Percentiles rank a stretch among this genome's conserved stretches.
Conservation (phyloP, 2,888 invertebrate species). For the Nowickia ferox region DNA sequence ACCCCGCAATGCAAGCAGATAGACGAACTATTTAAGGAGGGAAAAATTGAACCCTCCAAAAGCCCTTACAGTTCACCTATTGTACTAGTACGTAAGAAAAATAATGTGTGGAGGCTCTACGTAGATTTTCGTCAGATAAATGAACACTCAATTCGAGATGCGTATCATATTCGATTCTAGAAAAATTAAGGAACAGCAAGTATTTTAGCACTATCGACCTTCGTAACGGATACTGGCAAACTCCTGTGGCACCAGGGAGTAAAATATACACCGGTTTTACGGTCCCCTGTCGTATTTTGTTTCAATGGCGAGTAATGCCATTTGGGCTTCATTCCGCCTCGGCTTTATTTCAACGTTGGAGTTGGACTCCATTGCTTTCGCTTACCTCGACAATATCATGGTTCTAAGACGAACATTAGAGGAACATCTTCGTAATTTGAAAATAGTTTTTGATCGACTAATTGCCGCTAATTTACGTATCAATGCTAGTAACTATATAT, state of each 20-base stretch:
- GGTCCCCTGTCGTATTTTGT: background rate
- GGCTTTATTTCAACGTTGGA: too few species aligned
- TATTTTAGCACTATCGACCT: constrained; percentile 22
- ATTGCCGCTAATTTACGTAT: constrained; percentile 3
- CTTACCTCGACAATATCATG: too few species aligned
- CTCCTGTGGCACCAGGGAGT: background rate
- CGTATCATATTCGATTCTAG: too few species aligned
- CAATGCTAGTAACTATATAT: constrained; percentile 32
- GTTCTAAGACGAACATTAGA: too few species aligned
- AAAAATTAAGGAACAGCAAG: too few species aligned
- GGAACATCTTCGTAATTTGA: constrained; percentile 31
- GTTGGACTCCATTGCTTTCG: too few species aligned
- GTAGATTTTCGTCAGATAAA: background rate
- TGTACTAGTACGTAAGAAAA: constrained; percentile 27
- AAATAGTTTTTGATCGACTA: constrained; percentile 37
- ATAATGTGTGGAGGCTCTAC: constrained; percentile 29
- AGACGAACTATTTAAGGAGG: constrained; percentile 1
- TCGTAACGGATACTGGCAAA: constrained; percentile 21
- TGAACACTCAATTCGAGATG: constrained; percentile 1
- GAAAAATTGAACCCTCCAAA: constrained; percentile 22
- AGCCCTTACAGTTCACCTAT: constrained; percentile 45
- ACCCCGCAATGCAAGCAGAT: constrained; percentile 44
- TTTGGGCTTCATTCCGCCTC: too few species aligned
- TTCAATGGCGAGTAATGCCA: constrained; percentile 13
- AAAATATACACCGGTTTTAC: constrained; percentile 28